Conservation (phyloP, 1,140 invertebrate genomes). For the Drosophila mayri region DNA sequence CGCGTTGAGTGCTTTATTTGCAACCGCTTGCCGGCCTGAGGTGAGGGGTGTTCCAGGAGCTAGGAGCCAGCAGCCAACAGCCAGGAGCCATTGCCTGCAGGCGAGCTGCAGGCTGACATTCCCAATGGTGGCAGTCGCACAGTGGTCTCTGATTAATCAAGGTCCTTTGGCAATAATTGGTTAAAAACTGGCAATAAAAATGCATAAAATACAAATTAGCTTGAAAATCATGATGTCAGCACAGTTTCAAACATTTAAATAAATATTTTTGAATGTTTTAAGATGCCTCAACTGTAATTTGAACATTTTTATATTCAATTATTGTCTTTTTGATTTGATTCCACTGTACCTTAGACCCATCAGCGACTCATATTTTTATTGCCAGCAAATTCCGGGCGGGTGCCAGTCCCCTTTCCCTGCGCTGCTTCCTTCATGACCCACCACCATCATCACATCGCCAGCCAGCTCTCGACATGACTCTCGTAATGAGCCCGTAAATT, state of each 20-base stretch:
- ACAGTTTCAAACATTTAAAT: accelerated
- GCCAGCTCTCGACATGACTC: constrained; percentile 36
- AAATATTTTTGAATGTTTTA: no score
- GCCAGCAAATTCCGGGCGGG: constrained; percentile 65
- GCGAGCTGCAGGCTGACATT: constrained; percentile 53
- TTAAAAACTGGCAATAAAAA: no score
- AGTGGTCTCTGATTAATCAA: constrained; percentile 30
- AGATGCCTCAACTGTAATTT: not conserved
- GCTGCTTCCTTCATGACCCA: constrained; percentile 12
- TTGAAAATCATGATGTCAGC: not conserved
- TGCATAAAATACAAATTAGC: not conserved
- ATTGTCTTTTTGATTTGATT: not conserved
- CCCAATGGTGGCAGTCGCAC: constrained; percentile 40
- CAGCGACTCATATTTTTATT: constrained; percentile 62
- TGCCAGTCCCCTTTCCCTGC: constrained; percentile 18
- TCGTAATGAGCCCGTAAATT: constrained; percentile 81
- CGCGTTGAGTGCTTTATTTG: constrained; percentile 77
- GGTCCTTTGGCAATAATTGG: no score
- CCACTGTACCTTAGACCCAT: constrained; percentile 29
- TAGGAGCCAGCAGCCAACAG: constrained; percentile 15
- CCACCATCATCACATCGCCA: not conserved
- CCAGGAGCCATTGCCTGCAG: constrained; percentile 47
- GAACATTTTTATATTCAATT: not conserved
- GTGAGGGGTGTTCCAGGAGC: constrained; percentile 16
- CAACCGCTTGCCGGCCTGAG: constrained; percentile 36